Base-by-base conservation (phyloP, 2,113 vertebrate genomes). In the Sturnira hondurensis region DNA sequence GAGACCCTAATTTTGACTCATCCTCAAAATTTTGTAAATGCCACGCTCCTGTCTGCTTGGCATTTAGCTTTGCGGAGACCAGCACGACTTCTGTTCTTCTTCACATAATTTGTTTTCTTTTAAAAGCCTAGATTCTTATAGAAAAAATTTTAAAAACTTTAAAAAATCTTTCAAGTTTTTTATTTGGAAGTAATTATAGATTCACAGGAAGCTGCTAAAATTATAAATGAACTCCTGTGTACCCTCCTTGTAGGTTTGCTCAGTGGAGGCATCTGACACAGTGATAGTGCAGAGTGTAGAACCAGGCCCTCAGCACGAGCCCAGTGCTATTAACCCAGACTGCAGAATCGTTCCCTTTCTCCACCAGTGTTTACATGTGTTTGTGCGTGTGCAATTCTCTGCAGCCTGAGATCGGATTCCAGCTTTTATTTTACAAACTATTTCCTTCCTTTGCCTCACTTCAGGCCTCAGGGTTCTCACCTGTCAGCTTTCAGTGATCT, bases 211-310 rank as follows among this genome's bases (percentile, higher is more conserved):
- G 16, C 47, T 58, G 22, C 65, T 67, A 31, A 41, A 54, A 12
- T 63, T 13, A 33, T 58, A 13, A 4, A 1, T 8, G 28, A 33
- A 77, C 19, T 7, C 14, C 22, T 0, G 1, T 28, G 47, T 5
- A 1, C 4, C 33, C 70, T 28, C 56, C 20, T 2, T 16, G 1
- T 19, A 20, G 15, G 31, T 68, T 43, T 58, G 47, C 26, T 12
- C 2, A 7, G 3, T 1, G 19, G 41, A n/a, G 65, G 28, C 43
- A 50, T 12, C 54, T 85, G 45, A 31, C 1, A 5, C 0, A 16
- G 31, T n/a, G 10, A 0, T 12, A 7, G 17, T 1, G n/a, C 15
- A 0, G 1, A 0, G 1, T 3, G 2, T 31, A 13, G 4, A 67
- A 50, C 22, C 52, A 1, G 41, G 50, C 15, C 7, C 2, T 2